These are phyloP conservation scores for Drosophila ficusphila DNA, from an alignment of 1,140 invertebrate genomes.

Conservation along the genomic window DNA sequence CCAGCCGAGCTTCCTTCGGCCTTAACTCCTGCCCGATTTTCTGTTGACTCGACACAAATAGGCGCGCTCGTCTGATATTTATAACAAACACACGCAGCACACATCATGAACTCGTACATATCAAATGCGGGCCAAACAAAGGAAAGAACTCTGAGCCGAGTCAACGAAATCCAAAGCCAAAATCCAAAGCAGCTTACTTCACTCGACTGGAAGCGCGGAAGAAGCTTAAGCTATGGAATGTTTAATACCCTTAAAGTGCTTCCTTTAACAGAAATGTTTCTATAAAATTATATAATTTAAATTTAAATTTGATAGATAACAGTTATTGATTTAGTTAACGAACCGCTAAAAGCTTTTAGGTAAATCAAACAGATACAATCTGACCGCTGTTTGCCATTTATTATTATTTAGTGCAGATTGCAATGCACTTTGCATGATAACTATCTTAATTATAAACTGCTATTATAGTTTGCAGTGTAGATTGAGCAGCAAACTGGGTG, in stretches of 20 bases:
- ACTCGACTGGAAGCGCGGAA: slow-evolving; percentile 2
- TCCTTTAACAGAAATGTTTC: no score
- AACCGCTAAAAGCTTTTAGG: no score
- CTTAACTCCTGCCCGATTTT: slow-evolving; percentile 31
- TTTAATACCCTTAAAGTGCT: slow-evolving; percentile 13
- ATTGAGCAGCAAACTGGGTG: slow-evolving; percentile 13
- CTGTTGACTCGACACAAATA: slow-evolving; percentile 57
- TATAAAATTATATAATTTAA: no score
- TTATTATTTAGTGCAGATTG: no score
- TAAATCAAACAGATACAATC: no score
- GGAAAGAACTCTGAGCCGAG: slow-evolving; percentile 59
- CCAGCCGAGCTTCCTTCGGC: slow-evolving; percentile 33
- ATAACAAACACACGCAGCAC: slow-evolving; percentile 48
- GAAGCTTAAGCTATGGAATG: neutral
- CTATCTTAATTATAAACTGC: no score
- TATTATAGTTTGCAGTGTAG: slow-evolving; percentile 14
- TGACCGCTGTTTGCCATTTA: no score
- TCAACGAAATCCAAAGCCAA: slow-evolving; percentile 73
- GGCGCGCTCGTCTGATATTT: slow-evolving; percentile 66
- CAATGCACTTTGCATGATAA: no score
- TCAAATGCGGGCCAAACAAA: slow-evolving; percentile 58
- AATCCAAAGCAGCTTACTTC: slow-evolving; percentile 60
- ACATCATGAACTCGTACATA: slow-evolving; percentile 18
- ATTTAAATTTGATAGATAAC: no score
- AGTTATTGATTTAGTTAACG: no score